Conservation (phyloP, 2,797 vertebrate genomes). For the Galagoides demidoff region DNA sequence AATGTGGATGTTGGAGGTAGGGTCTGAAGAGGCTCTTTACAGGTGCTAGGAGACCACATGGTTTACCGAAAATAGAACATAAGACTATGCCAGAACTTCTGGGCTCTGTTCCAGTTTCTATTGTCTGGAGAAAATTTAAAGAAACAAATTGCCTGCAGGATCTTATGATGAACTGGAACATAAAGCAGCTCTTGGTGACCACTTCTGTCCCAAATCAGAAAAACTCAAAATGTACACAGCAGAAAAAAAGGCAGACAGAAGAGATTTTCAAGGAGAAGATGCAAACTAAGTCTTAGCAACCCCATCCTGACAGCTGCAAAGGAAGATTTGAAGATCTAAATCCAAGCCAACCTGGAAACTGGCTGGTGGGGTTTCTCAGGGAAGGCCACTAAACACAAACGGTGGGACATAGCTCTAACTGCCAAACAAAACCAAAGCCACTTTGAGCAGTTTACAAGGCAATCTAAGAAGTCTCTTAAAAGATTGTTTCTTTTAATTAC, state of each 20-base stretch:
- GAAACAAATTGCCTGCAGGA: neutral
- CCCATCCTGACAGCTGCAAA: neutral
- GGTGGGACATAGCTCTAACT: neutral
- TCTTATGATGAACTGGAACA: neutral
- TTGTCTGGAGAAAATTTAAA: conserved; percentile 58
- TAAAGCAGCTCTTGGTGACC: neutral
- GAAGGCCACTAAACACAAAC: neutral
- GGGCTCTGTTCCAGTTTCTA: conserved; percentile 52
- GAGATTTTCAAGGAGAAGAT: conserved; percentile 14
- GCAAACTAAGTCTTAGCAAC: conserved; percentile 28
- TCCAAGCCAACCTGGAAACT: neutral
- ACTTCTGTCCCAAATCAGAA: conserved; percentile 39
- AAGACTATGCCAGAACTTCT: conserved; percentile 50
- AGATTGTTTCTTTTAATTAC: neutral
- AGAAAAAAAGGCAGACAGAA: neutral
- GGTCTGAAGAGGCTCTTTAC: conserved; percentile 36
- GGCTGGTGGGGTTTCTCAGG: conserved; percentile 13
- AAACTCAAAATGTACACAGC: conserved; percentile 9
- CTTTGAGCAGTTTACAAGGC: neutral
- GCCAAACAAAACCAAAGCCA: conserved; percentile 16
- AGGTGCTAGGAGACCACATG: neutral
- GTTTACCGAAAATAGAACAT: conserved; percentile 32
- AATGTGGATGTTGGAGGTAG: neutral
- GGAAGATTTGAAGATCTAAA: neutral
- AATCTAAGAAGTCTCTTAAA: neutral